Percentiles rank a stretch among this genome's conserved stretches.
phyloP scores from a whole-genome alignment of 1,140 invertebrate genomes.

The Euborellia annulipes region DNA sequence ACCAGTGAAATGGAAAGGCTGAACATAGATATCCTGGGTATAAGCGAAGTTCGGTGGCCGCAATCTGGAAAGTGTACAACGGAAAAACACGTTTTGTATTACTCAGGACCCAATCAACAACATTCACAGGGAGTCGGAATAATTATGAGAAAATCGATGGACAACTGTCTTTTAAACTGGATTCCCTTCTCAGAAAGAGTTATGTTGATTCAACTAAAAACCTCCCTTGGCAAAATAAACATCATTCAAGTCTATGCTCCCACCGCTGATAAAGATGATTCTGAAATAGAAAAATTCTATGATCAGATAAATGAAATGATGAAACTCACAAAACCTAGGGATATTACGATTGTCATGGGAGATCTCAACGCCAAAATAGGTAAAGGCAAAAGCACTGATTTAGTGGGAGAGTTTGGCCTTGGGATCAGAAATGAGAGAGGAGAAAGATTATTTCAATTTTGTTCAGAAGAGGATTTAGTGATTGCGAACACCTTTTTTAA shows the following conservation, averaged over 20 bases:
- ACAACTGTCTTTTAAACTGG: constrained; percentile 1
- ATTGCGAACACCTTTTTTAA: constrained; percentile 22
- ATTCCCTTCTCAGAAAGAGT: constrained; percentile 10
- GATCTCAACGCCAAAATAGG: constrained; percentile 20
- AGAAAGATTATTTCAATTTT: constrained; percentile 19
- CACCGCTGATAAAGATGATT: too few species aligned
- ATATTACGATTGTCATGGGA: too few species aligned
- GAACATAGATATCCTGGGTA: constrained; percentile 11
- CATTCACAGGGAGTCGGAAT: constrained; percentile 12
- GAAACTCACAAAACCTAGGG: too few species aligned
- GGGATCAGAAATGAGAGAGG: constrained; percentile 20
- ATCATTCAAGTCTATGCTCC: too few species aligned
- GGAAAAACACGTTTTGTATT: background rate
- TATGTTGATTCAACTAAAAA: constrained; percentile 15
- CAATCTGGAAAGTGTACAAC: constrained; percentile 3
- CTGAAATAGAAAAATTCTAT: too few species aligned
- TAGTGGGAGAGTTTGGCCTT: constrained; percentile 15
- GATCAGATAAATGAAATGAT: too few species aligned
- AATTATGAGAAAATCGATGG: constrained; percentile 6
- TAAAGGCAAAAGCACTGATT: constrained; percentile 8
- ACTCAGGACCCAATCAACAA: constrained; percentile 4
- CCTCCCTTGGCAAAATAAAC: too few species aligned
- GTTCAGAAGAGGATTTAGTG: constrained; percentile 17
- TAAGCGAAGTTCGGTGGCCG: constrained; percentile 12
- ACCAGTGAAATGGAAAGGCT: constrained; percentile 9